phyloP scores from a whole-genome alignment of 1,140 invertebrate genomes.

The Drosophila asahinai region DNA sequence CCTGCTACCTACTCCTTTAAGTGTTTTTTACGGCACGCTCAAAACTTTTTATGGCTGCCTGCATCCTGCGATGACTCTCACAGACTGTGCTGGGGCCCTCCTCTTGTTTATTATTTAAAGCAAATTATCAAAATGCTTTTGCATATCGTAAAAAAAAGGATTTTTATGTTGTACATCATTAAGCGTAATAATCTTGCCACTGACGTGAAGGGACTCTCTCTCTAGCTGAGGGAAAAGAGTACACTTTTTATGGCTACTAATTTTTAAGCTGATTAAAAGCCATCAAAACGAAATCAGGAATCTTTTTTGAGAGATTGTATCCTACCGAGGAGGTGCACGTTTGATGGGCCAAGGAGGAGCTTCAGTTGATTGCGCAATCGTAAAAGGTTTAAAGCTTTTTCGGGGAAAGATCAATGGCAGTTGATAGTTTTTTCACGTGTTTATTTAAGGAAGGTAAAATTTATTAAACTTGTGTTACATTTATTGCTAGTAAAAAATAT shows the following conservation, averaged over 20 bases:
- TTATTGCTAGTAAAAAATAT: not conserved
- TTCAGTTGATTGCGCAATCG: conserved; percentile 23
- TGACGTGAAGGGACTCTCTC: conserved; percentile 7
- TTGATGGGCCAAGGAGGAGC: conserved; percentile 3
- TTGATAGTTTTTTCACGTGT: conserved; percentile 1
- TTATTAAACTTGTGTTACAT: not conserved
- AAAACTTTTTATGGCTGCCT: conserved; percentile 57
- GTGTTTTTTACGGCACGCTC: conserved; percentile 64
- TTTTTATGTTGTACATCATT: conserved; percentile 66
- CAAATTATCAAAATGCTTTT: conserved; percentile 65
- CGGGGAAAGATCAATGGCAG: not conserved
- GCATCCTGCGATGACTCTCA: conserved; percentile 32
- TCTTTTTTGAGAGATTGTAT: conserved; percentile 47
- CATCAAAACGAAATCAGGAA: conserved; percentile 56
- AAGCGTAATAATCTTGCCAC: conserved; percentile 55
- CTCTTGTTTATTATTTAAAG: conserved; percentile 61
- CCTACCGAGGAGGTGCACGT: conserved; percentile 25
- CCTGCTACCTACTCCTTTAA: conserved; percentile 29
- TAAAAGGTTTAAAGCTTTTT: conserved; percentile 19
- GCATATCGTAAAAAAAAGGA: conserved; percentile 57
- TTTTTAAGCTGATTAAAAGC: conserved; percentile 65
- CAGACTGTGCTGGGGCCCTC: not conserved
- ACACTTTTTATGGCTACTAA: conserved; percentile 57
- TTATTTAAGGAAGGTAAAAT: not conserved
- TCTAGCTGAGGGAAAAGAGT: not conserved